These are phyloP conservation scores for Romanogobio albipinnatus DNA, from an alignment of 2,113 vertebrate species.

Conservation along the genomic window DNA sequence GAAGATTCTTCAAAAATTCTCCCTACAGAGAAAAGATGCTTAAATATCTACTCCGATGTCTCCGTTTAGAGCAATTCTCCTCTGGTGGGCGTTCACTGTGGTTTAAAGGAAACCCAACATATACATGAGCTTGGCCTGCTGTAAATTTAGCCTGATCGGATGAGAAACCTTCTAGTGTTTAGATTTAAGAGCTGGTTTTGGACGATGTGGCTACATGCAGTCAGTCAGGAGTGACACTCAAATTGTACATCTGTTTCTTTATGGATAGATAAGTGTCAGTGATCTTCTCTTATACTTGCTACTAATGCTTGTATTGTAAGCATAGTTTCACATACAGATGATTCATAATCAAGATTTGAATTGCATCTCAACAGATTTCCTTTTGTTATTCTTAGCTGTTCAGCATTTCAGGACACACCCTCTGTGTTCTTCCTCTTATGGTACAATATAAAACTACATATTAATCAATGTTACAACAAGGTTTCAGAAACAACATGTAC, in stretches of 20 bases:
- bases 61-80: not conserved
- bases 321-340: too few species aligned
- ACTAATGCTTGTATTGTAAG: too few species aligned
- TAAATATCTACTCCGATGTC: not conserved
- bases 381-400: not conserved
- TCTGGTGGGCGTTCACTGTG: constrained; percentile 1
- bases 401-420: not conserved
- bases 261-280: not conserved
- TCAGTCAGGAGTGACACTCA: not conserved
- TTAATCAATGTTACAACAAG: not conserved
- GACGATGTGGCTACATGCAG: not conserved
- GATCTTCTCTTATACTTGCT: too few species aligned
- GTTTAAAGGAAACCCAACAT: not conserved
- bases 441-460: not conserved
- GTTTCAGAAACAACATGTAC: too few species aligned
- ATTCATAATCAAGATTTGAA: not conserved
- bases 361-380: not conserved
- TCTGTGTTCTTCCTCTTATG: not conserved
- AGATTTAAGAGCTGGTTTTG: not conserved
- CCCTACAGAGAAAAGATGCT: not conserved
- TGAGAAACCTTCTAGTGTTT: not conserved
- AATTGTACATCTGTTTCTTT: not conserved
- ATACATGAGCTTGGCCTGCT: not conserved
- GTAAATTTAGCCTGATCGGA: constrained; percentile 1
- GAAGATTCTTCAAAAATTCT: not conserved